Evolutionary conservation across 2,797 vertebrate species (phyloP).

Genomic region (Nasua narica): DNA sequence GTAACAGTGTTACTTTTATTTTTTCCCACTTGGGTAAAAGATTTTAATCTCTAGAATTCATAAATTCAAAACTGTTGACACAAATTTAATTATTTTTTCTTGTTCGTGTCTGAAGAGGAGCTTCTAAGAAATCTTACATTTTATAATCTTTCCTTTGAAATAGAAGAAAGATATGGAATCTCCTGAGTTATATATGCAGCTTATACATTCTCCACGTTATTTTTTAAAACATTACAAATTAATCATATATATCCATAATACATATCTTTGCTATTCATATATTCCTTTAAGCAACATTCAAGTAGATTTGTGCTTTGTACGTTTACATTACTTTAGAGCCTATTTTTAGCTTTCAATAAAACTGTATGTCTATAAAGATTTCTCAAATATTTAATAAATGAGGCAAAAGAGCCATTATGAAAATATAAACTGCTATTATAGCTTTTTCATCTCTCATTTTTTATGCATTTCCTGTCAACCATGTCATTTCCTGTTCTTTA

Average conservation of each 20-base stretch:
- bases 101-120: not conserved
- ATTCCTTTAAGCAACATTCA: constrained; percentile 56
- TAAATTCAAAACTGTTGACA: constrained; percentile 1
- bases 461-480: constrained; percentile 35
- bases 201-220: constrained; percentile 29
- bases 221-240: constrained; percentile 50
- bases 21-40: not conserved
- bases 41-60: constrained; percentile 17
- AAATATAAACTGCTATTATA: constrained; percentile 49
- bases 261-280: constrained; percentile 22
- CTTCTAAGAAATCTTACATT: constrained; percentile 33
- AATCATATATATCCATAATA: constrained; percentile 33
- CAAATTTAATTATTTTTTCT: not conserved
- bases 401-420: constrained; percentile 46
- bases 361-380: constrained; percentile 31
- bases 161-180: constrained; percentile 28
- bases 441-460: constrained; percentile 46
- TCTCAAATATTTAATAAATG: constrained; percentile 56
- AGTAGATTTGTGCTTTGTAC: constrained; percentile 56
- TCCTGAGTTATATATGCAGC: constrained; percentile 51
- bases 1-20: not conserved
- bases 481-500: constrained; percentile 43
- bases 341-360: constrained; percentile 62
- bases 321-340: constrained; percentile 48
- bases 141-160: constrained; percentile 52